Conservation (phyloP, 1,140 invertebrate species). For the Cardiocondyla obscurior region DNA sequence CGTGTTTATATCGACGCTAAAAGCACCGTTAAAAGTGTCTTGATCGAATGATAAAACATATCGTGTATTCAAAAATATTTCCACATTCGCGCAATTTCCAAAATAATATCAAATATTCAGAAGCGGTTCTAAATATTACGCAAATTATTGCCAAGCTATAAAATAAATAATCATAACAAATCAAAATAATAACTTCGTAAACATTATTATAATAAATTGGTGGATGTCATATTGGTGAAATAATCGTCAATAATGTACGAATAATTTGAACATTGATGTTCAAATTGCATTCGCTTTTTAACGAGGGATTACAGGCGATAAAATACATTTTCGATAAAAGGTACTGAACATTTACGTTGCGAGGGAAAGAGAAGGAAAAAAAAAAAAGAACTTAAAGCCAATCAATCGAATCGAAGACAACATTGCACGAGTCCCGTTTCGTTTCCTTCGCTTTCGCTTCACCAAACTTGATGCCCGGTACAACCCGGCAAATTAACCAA, state of each 20-base stretch:
- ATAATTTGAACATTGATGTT: conserved; percentile 7
- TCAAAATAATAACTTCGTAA: conserved; percentile 7
- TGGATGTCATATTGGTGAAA: neutral
- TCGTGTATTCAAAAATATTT: neutral
- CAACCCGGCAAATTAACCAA: conserved; percentile 63
- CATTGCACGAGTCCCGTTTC: conserved; percentile 16
- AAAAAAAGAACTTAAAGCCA: conserved; percentile 19
- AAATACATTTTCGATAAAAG: neutral
- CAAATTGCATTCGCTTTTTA: conserved; percentile 10
- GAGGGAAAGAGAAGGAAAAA: conserved; percentile 1
- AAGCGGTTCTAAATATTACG: neutral
- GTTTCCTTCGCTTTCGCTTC: conserved; percentile 16
- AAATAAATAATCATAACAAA: conserved; percentile 27
- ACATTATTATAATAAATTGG: conserved; percentile 26
- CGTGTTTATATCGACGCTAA: neutral
- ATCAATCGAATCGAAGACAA: conserved; percentile 55
- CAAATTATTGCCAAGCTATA: conserved; percentile 18
- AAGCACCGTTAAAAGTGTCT: conserved; percentile 13
- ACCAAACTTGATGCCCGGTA: conserved; percentile 17
- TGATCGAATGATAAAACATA: neutral
- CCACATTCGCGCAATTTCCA: neutral
- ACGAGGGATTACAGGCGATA: neutral
- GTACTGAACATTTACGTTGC: neutral
- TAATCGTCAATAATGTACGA: conserved; percentile 15
- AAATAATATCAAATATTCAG: conserved; percentile 10